Percentiles rank a stretch among this genome's conserved stretches.
Evolutionary conservation across 2,888 invertebrate species (phyloP).

Genomic region (Camponotus fellah): DNA sequence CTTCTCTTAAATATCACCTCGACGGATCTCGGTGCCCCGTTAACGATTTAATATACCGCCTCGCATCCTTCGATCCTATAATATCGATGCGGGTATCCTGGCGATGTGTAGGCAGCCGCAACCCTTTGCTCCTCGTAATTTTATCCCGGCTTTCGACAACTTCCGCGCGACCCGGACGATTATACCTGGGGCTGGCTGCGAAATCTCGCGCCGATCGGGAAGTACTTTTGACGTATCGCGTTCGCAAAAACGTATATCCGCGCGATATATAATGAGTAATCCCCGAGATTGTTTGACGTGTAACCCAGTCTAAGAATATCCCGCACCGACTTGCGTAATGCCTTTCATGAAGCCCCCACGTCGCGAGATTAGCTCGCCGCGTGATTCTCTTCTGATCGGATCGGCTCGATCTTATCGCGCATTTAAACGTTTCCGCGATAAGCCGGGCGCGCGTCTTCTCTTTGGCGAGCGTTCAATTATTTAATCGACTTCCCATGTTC

Average conservation of each 20-base stretch:
- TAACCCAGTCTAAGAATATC: background rate
- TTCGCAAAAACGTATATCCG: background rate
- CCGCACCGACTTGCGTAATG: background rate
- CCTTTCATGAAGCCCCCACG: background rate
- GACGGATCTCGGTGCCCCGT: constrained; percentile 11
- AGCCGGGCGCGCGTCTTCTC: background rate
- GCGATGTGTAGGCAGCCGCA: constrained; percentile 11
- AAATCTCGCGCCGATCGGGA: background rate
- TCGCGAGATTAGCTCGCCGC: background rate
- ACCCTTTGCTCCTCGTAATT: constrained; percentile 7
- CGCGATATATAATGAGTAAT: background rate
- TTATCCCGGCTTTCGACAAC: constrained; percentile 10
- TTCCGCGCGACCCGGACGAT: background rate
- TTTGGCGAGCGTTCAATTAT: constrained; percentile 29
- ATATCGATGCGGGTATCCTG: background rate
- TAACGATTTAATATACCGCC: constrained; percentile 40
- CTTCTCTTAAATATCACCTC: constrained; percentile 31
- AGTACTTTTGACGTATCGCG: background rate
- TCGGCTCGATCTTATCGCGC: constrained; percentile 29
- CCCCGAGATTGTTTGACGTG: background rate
- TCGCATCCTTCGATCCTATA: constrained; percentile 23
- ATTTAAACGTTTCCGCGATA: constrained; percentile 40
- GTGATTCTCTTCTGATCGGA: background rate
- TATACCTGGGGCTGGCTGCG: no score
- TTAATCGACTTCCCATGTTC: constrained; percentile 41